A percentile compares a stretch with the other conserved stretches of the same genome.
Evolutionary conservation across 2,797 vertebrate species (phyloP).

Genomic region (Amazonetta brasiliensis): DNA sequence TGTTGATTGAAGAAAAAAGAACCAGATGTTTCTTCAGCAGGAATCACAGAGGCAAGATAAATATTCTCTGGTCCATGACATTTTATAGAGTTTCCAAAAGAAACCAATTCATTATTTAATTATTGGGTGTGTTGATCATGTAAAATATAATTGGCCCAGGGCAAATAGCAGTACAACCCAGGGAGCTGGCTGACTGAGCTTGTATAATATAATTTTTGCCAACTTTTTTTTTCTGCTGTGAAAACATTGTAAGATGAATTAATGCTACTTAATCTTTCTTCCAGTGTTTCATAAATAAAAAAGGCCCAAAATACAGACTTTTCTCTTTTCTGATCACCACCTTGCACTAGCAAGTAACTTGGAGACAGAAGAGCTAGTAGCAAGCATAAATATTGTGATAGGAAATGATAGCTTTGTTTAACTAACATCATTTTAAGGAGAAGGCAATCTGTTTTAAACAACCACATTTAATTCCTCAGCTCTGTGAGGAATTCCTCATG

Average conservation of each 20-base stretch:
- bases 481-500: conserved; percentile 36
- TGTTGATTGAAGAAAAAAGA: conserved; percentile 81
- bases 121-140: conserved; percentile 74
- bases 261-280: conserved; percentile 66
- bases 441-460: conserved; percentile 61
- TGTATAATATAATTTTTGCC: conserved; percentile 45
- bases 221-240: conserved; percentile 61
- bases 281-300: conserved; percentile 71
- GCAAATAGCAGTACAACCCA: conserved; percentile 64
- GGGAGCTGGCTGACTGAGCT: conserved; percentile 68
- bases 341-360: conserved; percentile 43
- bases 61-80: conserved; percentile 72
- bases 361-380: conserved; percentile 52
- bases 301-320: conserved; percentile 30
- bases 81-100: conserved; percentile 77
- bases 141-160: conserved; percentile 77
- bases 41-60: conserved; percentile 75
- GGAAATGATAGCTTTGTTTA: conserved; percentile 67
- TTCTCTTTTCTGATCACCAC: conserved; percentile 13
- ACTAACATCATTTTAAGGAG: conserved; percentile 58
- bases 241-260: conserved; percentile 74
- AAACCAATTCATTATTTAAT: conserved; percentile 80
- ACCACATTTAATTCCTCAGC: conserved; percentile 47
- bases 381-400: conserved; percentile 73
- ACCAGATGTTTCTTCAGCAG: conserved; percentile 80